Conservation (phyloP, 2,888 invertebrate genomes). For the Eumerus sabulonum region DNA sequence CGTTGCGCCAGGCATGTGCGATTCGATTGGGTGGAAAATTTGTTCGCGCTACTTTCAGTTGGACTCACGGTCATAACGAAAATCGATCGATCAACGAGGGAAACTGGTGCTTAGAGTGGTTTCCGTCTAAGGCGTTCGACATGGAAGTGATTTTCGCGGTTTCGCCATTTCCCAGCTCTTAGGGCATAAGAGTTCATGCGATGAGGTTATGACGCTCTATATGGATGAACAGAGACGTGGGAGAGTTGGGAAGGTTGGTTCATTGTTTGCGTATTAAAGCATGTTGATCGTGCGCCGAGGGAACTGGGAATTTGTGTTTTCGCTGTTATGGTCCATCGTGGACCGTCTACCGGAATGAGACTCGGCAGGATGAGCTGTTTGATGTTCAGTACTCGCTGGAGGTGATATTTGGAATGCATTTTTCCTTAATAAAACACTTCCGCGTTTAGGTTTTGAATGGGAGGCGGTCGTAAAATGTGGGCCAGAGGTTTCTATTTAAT, state of each 20-base stretch:
- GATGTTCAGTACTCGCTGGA: slow-evolving; percentile 16
- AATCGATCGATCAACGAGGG: slow-evolving; percentile 62
- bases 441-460: slow-evolving; percentile 65
- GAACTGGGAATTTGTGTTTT: slow-evolving; percentile 8
- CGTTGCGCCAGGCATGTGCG: slow-evolving; percentile 20
- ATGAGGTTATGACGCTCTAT: slow-evolving; percentile 18
- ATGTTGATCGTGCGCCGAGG: slow-evolving; percentile 56
- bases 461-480: slow-evolving; percentile 50
- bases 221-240: slow-evolving; percentile 3
- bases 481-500: slow-evolving; percentile 58
- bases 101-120: slow-evolving; percentile 54
- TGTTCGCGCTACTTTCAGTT: slow-evolving; percentile 63
- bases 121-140: slow-evolving; percentile 60
- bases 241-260: neutral
- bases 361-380: slow-evolving; percentile 13
- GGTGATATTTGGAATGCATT: slow-evolving; percentile 28
- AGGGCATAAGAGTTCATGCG: slow-evolving; percentile 55
- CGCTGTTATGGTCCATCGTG: neutral
- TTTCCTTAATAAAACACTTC: slow-evolving; percentile 46
- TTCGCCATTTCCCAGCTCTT: slow-evolving; percentile 12
- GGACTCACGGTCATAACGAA: slow-evolving; percentile 46
- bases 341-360: neutral
- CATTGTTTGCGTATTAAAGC: slow-evolving; percentile 52
- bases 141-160: slow-evolving; percentile 59
- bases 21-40: slow-evolving; percentile 64